A percentile compares a stretch with the other conserved stretches of the same genome.
These are phyloP conservation scores for Rhinogobio ventralis DNA, from an alignment of 2,797 vertebrate species.

Conservation along the genomic window DNA sequence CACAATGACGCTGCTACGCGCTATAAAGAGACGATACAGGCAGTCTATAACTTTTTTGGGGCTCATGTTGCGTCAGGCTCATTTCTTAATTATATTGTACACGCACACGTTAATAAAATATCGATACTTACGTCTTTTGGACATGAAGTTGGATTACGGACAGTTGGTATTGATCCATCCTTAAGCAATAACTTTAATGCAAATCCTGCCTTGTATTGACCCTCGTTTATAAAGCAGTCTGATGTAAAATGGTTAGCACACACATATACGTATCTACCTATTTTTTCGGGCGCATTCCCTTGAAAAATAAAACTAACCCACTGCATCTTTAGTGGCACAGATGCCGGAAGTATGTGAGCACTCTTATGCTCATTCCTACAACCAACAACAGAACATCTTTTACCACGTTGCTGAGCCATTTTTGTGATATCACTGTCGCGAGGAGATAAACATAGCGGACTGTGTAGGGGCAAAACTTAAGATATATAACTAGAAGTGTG, in stretches of 20 bases:
- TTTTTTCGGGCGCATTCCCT: background rate
- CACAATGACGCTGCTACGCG: too few relatives aligned
- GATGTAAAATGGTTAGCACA: constrained; percentile 1
- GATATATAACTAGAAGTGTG: background rate
- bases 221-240: background rate
- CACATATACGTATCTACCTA: background rate
- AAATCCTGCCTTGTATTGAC: constrained; percentile 11
- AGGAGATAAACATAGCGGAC: background rate
- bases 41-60: background rate
- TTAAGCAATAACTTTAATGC: background rate
- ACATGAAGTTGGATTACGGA: background rate
- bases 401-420: background rate
- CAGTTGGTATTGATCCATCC: constrained; percentile 3
- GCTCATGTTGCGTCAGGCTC: background rate
- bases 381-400: background rate
- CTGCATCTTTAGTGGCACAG: background rate
- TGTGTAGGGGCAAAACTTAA: background rate
- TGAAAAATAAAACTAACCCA: background rate
- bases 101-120: background rate
- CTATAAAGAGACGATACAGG: background rate
- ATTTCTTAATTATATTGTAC: background rate
- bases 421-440: background rate
- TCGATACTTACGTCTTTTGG: background rate
- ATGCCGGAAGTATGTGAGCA: background rate
- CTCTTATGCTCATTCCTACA: constrained; percentile 13